A percentile compares a stretch with the other conserved stretches of the same genome.
Conservation (phyloP, 23 tunicate species). For the Oikopleura dioica region DNA sequence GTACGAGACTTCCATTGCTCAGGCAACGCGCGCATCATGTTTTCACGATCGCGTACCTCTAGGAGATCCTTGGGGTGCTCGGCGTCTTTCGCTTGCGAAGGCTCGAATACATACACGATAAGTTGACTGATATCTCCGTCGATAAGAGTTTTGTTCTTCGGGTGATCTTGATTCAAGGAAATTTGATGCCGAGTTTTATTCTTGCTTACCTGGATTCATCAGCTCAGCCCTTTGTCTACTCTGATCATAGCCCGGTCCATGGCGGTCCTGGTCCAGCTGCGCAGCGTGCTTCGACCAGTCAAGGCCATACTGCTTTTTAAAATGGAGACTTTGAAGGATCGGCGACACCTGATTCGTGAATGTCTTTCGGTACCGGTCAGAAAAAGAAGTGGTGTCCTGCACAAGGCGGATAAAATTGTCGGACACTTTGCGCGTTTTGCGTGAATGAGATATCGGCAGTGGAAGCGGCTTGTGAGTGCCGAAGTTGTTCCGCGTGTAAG, state of each 20-base stretch:
- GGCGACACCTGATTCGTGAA: neutral
- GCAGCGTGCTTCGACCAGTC: neutral
- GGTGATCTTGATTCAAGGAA: neutral
- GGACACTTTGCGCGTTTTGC: neutral
- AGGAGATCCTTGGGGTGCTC: neutral
- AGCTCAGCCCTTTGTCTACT: neutral
- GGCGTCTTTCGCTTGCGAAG: neutral
- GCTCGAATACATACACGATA: neutral
- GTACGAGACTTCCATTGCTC: neutral
- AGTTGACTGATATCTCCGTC: neutral
- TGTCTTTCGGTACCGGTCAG: neutral
- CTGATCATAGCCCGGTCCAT: constrained; percentile 8
- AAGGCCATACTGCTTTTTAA: neutral
- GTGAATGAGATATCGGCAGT: neutral
- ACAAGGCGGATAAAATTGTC: too few species aligned
- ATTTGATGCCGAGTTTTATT: neutral
- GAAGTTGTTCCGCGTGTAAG: neutral
- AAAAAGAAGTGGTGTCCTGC: neutral
- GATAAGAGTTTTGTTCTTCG: neutral
- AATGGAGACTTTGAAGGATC: neutral
- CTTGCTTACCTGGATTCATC: neutral
- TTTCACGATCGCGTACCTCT: neutral
- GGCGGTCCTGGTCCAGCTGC: constrained; percentile 1
- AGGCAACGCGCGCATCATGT: neutral
- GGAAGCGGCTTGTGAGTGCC: neutral